These are phyloP conservation scores for Drosophila nigrodunni DNA, from an alignment of 1,140 invertebrate genomes.

Conservation along the genomic window DNA sequence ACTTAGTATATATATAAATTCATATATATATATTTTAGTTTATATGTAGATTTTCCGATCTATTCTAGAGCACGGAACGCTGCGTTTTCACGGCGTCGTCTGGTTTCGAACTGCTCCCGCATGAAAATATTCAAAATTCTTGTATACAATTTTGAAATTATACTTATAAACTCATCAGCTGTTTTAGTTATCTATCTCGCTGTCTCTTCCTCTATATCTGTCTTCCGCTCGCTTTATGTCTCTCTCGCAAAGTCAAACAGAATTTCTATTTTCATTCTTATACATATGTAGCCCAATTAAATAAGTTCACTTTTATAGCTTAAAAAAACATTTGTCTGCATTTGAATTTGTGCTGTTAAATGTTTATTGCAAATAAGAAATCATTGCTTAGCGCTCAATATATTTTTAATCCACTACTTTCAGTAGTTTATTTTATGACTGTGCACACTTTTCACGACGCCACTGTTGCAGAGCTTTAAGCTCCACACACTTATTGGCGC, in stretches of 20 bases:
- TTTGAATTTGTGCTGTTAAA: neutral
- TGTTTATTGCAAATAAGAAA: conserved; percentile 5
- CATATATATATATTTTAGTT: conserved; percentile 34
- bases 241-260: neutral
- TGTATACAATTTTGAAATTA: conserved; percentile 41
- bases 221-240: neutral
- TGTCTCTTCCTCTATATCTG: neutral
- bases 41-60: neutral
- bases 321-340: neutral
- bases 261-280: neutral
- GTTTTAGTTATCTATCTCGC: neutral
- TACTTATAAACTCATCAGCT: conserved; percentile 9
- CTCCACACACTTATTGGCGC: neutral
- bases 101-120: conserved; percentile 56
- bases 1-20: conserved; percentile 6
- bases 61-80: conserved; percentile 25
- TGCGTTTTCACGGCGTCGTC: conserved; percentile 57
- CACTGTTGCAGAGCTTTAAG: conserved; percentile 33
- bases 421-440: neutral
- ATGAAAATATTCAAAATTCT: conserved; percentile 45
- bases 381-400: neutral
- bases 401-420: neutral
- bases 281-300: conserved; percentile 3
- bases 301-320: conserved; percentile 2
- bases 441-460: conserved; percentile 10